Evolutionary conservation across 1,140 invertebrate genomes (phyloP).

Genomic region (Manduca sexta): DNA sequence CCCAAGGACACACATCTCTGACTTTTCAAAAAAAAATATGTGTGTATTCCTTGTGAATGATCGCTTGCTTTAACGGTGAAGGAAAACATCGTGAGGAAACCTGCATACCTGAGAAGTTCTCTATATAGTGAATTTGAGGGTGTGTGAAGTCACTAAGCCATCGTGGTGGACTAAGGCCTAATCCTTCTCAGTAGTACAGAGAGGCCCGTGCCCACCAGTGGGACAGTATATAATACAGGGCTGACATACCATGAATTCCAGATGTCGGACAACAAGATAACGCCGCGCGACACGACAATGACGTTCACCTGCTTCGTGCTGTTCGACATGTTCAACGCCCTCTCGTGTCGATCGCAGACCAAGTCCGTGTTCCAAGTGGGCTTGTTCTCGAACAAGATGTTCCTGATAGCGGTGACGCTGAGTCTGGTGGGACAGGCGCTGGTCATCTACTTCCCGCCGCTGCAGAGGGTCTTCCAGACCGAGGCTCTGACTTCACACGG

Average conservation of each 20-base stretch:
- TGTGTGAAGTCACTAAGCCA: no score
- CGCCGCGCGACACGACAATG: slow-evolving; percentile 96
- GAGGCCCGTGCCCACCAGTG: no score
- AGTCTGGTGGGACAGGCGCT: slow-evolving; percentile 96
- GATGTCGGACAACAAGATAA: slow-evolving; percentile 90
- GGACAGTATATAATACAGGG: no score
- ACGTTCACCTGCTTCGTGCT: slow-evolving; percentile 99
- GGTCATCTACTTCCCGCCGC: slow-evolving; percentile 97
- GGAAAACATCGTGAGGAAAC: no score
- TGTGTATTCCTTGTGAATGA: no score
- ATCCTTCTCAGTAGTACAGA: no score
- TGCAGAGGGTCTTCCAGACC: slow-evolving; percentile 98
- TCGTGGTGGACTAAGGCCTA: no score
- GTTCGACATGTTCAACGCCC: slow-evolving; percentile 99
- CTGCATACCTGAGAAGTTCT: no score
- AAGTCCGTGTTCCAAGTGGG: slow-evolving; percentile 82
- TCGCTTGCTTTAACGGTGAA: no score
- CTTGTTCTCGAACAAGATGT: slow-evolving; percentile 93
- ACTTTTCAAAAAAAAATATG: no score
- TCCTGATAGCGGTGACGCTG: slow-evolving; percentile 92
- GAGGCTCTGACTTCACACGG: slow-evolving; percentile 91
- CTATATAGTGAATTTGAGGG: no score
- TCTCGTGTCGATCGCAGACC: slow-evolving; percentile 95
- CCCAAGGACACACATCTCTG: no score
- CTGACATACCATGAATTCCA: slow-evolving; percentile 72